phyloP scores from a whole-genome alignment of 2,797 vertebrate species.

The Esox masquinongy region DNA sequence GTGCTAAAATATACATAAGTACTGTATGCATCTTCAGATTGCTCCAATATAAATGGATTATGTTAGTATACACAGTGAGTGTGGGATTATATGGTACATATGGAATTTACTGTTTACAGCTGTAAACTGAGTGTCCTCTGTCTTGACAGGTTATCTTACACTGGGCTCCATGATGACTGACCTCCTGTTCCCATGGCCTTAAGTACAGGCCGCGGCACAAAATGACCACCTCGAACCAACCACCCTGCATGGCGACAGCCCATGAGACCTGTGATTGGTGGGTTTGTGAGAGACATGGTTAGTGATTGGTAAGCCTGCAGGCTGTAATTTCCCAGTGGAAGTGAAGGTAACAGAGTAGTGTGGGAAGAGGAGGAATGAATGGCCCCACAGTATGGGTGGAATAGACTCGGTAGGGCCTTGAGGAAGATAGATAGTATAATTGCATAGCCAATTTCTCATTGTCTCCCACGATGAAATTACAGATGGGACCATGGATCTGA shows the following conservation, averaged over 20 bases:
- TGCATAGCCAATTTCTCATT: not conserved
- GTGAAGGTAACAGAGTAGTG: conserved; percentile 59
- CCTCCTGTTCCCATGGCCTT: conserved; percentile 67
- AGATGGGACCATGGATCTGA: no score
- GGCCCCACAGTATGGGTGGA: not conserved
- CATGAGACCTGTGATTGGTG: conserved; percentile 60
- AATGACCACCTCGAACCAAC: conserved; percentile 71
- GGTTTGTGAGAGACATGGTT: conserved; percentile 60
- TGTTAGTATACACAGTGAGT: conserved; percentile 19
- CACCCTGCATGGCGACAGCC: conserved; percentile 54
- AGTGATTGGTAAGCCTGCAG: conserved; percentile 68
- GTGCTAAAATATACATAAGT: not conserved
- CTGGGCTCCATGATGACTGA: conserved; percentile 59
- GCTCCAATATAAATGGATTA: not conserved
- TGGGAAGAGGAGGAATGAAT: not conserved
- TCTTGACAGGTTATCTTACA: conserved; percentile 54
- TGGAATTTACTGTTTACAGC: conserved; percentile 42
- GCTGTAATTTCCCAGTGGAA: conserved; percentile 74
- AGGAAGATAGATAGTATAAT: conserved; percentile 1
- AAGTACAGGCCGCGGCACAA: conserved; percentile 71
- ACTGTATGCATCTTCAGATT: not conserved
- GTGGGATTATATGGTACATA: conserved; percentile 15
- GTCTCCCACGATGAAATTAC: no score
- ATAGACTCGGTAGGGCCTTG: not conserved
- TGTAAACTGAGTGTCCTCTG: conserved; percentile 33